Conservation (phyloP, 2,113 vertebrate species). For the Sakesphorus luctuosus region DNA sequence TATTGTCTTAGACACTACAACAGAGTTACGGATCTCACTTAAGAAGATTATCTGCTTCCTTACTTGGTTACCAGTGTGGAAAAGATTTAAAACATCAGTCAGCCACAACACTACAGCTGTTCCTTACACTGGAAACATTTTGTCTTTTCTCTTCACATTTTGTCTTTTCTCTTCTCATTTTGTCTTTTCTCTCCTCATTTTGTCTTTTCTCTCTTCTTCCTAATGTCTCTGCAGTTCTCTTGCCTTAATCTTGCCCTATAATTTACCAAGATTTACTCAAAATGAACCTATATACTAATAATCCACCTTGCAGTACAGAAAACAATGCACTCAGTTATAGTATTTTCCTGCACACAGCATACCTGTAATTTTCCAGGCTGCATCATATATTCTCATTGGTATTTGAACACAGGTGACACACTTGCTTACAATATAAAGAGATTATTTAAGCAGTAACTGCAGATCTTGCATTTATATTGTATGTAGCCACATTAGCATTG, state of each 20-base stretch:
- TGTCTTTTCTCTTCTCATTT: too few species aligned
- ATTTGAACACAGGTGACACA: not conserved
- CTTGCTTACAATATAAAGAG: not conserved
- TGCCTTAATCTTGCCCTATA: not conserved
- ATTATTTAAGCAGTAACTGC: not conserved
- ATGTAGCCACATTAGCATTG: not conserved
- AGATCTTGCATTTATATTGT: not conserved
- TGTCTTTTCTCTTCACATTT: not conserved
- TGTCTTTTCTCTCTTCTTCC: not conserved
- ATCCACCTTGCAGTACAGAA: not conserved
- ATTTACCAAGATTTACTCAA: not conserved
- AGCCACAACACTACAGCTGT: not conserved
- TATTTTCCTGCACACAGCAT: not conserved
- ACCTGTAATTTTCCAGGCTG: not conserved
- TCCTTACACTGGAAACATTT: not conserved
- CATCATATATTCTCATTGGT: not conserved
- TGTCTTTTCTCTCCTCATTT: not conserved
- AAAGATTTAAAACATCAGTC: not conserved
- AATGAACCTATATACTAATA: not conserved
- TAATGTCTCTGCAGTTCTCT: not conserved
- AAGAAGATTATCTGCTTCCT: not conserved
- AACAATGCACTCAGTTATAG: not conserved
- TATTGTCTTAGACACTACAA: not conserved
- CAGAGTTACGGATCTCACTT: not conserved
- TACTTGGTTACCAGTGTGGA: not conserved